Percentiles rank a stretch among this genome's conserved stretches.
Evolutionary conservation across 1,140 invertebrate species (phyloP).

Genomic region (Drosophila lacteicornis): DNA sequence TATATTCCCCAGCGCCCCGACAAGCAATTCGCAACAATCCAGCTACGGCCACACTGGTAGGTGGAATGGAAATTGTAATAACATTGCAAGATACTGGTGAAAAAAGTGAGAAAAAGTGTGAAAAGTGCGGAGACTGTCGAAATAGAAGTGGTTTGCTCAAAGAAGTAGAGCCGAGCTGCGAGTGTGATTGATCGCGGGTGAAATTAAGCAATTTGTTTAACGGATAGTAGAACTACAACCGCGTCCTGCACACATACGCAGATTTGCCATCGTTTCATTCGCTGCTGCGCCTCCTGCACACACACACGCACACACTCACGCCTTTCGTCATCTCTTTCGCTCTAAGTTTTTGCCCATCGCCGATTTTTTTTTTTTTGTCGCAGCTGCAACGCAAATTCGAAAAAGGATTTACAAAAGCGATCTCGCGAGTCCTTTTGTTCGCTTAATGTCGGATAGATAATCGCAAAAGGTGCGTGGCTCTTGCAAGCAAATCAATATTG

Average conservation of each 20-base stretch:
- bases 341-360: conserved; percentile 23
- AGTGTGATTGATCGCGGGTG: not conserved
- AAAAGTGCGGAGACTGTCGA: conserved; percentile 10
- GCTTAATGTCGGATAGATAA: not conserved
- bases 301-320: conserved; percentile 25
- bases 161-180: not conserved
- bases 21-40: not conserved
- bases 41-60: conserved; percentile 16
- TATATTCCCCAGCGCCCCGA: conserved; percentile 2
- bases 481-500: conserved; percentile 52
- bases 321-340: conserved; percentile 56
- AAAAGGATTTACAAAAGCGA: conserved; percentile 55
- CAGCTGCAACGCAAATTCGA: conserved; percentile 79
- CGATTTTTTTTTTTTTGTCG: conserved; percentile 50
- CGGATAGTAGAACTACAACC: not conserved
- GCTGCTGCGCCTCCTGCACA: conserved; percentile 57
- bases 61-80: conserved; percentile 35
- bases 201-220: not conserved
- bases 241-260: conserved; percentile 38
- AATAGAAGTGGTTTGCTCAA: not conserved
- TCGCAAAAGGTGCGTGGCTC: conserved; percentile 41
- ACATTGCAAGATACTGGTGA: conserved; percentile 39
- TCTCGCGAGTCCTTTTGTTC: conserved; percentile 27
- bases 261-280: conserved; percentile 40
- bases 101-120: conserved; percentile 38